Conservation (phyloP, 2,797 vertebrate species). For the Gymnothorax javanicus region DNA sequence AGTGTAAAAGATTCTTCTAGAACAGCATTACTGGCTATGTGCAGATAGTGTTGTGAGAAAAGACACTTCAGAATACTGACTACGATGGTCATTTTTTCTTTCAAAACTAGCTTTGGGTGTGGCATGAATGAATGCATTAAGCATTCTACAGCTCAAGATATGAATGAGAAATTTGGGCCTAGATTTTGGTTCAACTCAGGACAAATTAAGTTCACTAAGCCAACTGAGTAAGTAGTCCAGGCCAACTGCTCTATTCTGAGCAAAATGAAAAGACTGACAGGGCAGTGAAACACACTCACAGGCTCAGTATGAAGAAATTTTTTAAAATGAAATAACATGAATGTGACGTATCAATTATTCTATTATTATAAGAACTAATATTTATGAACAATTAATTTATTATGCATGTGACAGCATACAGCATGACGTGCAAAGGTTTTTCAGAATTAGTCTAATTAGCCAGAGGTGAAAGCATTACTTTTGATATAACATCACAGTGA, state of each 20-base stretch:
- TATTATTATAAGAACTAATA: neutral
- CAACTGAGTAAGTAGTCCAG: neutral
- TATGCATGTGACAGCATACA: neutral
- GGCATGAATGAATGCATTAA: neutral
- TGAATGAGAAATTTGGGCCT: neutral
- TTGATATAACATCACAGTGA: conserved; percentile 33
- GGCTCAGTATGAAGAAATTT: neutral
- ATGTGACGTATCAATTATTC: neutral
- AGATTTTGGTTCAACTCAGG: neutral
- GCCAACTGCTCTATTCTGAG: neutral
- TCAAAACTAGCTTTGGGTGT: neutral
- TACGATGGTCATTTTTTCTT: neutral
- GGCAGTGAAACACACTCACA: neutral
- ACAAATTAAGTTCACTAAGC: neutral
- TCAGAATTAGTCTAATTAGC: conserved; percentile 21
- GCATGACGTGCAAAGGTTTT: neutral
- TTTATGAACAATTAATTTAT: conserved; percentile 13
- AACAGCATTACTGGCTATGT: too few species aligned
- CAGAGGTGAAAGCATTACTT: conserved; percentile 36
- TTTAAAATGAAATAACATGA: neutral
- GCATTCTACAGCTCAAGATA: neutral
- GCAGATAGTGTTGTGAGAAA: neutral
- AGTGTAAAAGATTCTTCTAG: neutral
- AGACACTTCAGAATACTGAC: neutral
- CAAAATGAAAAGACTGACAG: neutral